Base-by-base conservation (phyloP, 2,797 vertebrate species). In the Labroides dimidiatus region DNA sequence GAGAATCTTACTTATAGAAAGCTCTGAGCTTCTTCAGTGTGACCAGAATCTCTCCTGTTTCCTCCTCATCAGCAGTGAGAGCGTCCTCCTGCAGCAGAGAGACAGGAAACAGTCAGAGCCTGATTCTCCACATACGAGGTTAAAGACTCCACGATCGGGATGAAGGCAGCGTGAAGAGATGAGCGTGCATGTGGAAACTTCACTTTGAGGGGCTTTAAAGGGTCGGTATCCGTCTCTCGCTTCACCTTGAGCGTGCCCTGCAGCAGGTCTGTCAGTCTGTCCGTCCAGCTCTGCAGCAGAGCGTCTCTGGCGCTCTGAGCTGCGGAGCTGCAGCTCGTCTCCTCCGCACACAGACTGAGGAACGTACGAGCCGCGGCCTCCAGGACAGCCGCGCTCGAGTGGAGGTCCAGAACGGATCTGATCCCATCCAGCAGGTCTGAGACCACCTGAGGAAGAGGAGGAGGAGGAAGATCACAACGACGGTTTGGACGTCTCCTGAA, bases 1-100 rank as follows among this genome's bases (percentile, higher is more conserved):
- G 23, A 7, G 63, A 19, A 33, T 65, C 95, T 94, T 92, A 98
- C 97, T 95, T 96, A 88, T 95, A 91, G 85, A 98, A 97, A 72
- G 93, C 93, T 42, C 94, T 63, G 78, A 97, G 85, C 89, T 94
- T 96, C 91, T 90, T 94, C 82, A 97, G 84, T 9, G 87, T 84
- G 71, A 84, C 78, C 55, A 93, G 69, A 55, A 96, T 88, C 47
- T 67, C 84, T 58, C 68, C 76, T 19, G 85, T 88, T 71, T 82
- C 90, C 75, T 78, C 89, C 45, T 90, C 65, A 0, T 94, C 91
- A 0, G 27, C 84, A 77, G 80, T 88, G 74, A 94, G 92, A 33
- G 61, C 68, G 61, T 87, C 93, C 16, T 78, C 92, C 97, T 95
- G 1, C 2, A 48, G 39, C 47, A 66, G 52, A 85, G 47, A 68